phyloP scores from a whole-genome alignment of 2,113 vertebrate genomes.

The Rhynchomys soricoides region DNA sequence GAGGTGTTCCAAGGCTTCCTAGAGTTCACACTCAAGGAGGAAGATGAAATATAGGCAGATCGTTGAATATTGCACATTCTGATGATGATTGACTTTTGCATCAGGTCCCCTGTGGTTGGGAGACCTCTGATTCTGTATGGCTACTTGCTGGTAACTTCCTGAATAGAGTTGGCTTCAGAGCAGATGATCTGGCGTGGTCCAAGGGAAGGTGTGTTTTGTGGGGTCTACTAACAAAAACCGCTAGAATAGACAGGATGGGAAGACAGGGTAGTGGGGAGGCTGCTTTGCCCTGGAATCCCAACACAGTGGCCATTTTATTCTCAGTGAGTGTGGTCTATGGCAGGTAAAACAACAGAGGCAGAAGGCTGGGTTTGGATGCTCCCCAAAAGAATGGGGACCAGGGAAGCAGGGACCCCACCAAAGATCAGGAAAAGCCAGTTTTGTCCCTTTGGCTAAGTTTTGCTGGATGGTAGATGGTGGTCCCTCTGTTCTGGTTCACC shows the following conservation, averaged over 20 bases:
- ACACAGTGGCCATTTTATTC: not conserved
- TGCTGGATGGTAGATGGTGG: not conserved
- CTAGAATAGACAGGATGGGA: not conserved
- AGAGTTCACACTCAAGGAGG: not conserved
- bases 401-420: not conserved
- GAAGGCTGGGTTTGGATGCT: not conserved
- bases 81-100: not conserved
- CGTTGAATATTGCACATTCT: accelerated
- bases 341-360: not conserved
- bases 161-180: not conserved
- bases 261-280: not conserved
- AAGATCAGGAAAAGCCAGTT: not conserved
- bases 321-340: not conserved
- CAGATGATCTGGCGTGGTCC: not conserved
- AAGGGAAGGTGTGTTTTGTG: not conserved
- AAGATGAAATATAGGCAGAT: not conserved
- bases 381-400: not conserved
- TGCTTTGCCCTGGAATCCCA: not conserved
- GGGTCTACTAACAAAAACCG: not conserved
- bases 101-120: not conserved
- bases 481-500: not conserved
- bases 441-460: not conserved
- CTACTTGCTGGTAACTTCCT: not conserved
- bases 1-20: not conserved
- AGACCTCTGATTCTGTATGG: not conserved